Percentiles rank a stretch among this genome's conserved stretches.
Conservation (phyloP, 2,113 vertebrate species). For the Megaceryle maxima region DNA sequence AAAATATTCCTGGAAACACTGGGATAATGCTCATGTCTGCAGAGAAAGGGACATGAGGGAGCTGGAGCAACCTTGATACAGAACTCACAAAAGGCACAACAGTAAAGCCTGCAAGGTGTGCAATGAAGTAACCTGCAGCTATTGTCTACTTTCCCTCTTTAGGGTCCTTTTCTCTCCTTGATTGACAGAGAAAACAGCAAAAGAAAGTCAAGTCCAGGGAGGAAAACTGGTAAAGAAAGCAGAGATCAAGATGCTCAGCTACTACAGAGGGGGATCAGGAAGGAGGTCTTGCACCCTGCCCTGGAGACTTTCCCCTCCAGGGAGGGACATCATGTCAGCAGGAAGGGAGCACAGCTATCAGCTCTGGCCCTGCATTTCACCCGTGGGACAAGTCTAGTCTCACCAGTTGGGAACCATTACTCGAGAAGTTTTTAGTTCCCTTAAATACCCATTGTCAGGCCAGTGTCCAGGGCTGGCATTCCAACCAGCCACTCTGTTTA, state of each 20-base stretch:
- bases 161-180: neutral
- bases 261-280: neutral
- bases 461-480: slow-evolving; percentile 45
- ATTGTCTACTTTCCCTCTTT: neutral
- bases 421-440: neutral
- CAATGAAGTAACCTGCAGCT: neutral
- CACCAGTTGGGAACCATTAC: neutral
- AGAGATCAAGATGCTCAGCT: neutral
- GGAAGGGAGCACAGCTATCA: neutral
- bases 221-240: neutral
- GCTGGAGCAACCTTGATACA: neutral
- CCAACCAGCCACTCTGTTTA: slow-evolving; percentile 44
- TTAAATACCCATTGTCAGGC: slow-evolving; percentile 2
- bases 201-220: neutral
- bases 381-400: neutral
- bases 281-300: neutral
- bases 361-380: neutral
- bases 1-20: neutral
- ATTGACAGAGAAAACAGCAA: neutral
- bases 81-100: neutral
- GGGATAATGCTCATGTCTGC: neutral
- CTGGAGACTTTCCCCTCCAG: too few species aligned
- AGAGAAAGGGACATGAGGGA: neutral
- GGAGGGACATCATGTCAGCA: rapidly evolving
- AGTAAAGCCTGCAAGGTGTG: neutral